phyloP scores from a whole-genome alignment of 2,797 vertebrate genomes.

The Danio albolineatus region DNA sequence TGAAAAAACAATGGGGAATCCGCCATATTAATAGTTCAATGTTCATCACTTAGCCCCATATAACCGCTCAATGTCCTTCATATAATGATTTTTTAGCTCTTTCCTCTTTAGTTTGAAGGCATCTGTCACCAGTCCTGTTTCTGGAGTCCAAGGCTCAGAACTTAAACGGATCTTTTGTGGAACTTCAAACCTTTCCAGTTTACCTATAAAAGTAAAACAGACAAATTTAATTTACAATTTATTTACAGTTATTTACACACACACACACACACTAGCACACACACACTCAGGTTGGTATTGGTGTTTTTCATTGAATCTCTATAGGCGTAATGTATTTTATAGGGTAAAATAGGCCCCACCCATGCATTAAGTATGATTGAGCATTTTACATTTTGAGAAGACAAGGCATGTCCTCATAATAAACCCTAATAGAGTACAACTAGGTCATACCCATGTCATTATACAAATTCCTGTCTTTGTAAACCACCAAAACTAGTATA shows the following conservation, averaged over 20 bases:
- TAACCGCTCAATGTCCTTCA: conserved; percentile 88
- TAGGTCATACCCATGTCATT: too few species aligned
- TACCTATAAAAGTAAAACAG: conserved; percentile 73
- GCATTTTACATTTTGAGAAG: too few species aligned
- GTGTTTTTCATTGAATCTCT: conserved; percentile 5
- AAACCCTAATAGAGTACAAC: too few species aligned
- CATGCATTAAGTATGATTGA: too few species aligned
- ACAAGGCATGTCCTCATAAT: too few species aligned
- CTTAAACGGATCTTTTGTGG: conserved; percentile 87
- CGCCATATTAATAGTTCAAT: conserved; percentile 11
- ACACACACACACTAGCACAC: too few species aligned
- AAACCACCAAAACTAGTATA: too few species aligned
- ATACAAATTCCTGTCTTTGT: too few species aligned
- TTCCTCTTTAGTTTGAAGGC: conserved; percentile 91
- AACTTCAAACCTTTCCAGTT: conserved; percentile 87
- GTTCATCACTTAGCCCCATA: conserved; percentile 83
- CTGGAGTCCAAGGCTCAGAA: conserved; percentile 87
- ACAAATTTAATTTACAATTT: background rate
- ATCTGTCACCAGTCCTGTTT: conserved; percentile 88
- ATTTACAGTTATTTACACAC: background rate
- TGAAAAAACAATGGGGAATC: background rate
- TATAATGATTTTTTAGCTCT: conserved; percentile 88
- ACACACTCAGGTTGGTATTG: background rate
- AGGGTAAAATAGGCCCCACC: too few species aligned
- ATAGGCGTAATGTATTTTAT: conserved; percentile 19